These are phyloP conservation scores for Melanotus villosus DNA, from an alignment of 2,888 invertebrate species.

Conservation along the genomic window DNA sequence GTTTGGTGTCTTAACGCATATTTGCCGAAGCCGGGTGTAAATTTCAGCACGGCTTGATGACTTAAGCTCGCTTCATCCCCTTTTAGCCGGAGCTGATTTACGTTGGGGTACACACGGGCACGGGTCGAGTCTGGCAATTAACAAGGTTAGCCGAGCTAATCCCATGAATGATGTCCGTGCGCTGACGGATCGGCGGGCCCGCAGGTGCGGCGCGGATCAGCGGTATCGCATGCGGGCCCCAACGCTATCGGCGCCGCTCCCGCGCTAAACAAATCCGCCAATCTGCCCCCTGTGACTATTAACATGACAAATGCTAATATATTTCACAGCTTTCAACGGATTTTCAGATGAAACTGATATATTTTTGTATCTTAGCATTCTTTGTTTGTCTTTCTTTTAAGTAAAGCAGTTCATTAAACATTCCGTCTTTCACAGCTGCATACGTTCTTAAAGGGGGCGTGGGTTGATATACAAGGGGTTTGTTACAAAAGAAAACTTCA, in stretches of 20 bases:
- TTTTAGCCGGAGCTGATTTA: constrained; percentile 69
- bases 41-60: constrained; percentile 66
- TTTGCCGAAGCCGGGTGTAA: constrained; percentile 61
- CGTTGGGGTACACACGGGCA: constrained; percentile 64
- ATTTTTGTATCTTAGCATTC: constrained; percentile 56
- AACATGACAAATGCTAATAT: constrained; percentile 70
- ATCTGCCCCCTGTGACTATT: constrained; percentile 67
- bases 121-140: constrained; percentile 69
- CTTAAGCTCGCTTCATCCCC: constrained; percentile 68
- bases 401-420: constrained; percentile 44
- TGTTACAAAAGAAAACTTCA: neutral
- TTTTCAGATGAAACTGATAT: constrained; percentile 66
- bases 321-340: constrained; percentile 67
- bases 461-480: neutral
- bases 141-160: constrained; percentile 70
- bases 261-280: constrained; percentile 64
- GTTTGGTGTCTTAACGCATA: constrained; percentile 54
- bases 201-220: constrained; percentile 58
- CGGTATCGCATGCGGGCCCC: constrained; percentile 57
- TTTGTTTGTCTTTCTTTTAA: constrained; percentile 48
- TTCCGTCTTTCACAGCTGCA: constrained; percentile 8
- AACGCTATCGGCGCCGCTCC: constrained; percentile 56
- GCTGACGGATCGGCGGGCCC: constrained; percentile 64
- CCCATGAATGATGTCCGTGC: constrained; percentile 70
- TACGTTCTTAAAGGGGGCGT: neutral